Percentiles rank a stretch among this genome's conserved stretches.
Conservation (phyloP, 2,113 vertebrate species). For the Heterotilapia buettikoferi region DNA sequence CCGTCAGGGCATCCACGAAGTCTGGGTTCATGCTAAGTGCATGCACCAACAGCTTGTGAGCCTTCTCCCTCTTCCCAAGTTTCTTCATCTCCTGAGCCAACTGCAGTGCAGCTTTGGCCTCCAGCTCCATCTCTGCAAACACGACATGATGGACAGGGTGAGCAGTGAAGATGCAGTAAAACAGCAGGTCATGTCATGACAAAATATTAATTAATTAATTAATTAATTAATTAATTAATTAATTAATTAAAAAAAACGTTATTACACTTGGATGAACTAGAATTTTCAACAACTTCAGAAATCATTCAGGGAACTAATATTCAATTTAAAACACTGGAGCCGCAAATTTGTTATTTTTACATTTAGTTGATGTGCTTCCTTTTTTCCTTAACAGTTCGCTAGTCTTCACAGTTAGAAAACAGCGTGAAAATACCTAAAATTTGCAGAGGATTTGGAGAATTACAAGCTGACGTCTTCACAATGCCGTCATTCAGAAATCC, state of each 20-base stretch:
- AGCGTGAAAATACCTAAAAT: neutral
- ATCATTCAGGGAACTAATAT: neutral
- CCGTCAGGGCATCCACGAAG: conserved; percentile 87
- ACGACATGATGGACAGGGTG: neutral
- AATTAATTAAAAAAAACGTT: neutral
- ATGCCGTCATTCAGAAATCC: neutral
- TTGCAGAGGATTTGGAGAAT: neutral
- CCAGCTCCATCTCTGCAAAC: conserved; percentile 78
- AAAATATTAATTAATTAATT: accelerated
- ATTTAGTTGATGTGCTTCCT: neutral
- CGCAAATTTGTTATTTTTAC: neutral
- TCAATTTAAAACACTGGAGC: neutral
- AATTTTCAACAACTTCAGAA: neutral
- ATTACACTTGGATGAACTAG: neutral
- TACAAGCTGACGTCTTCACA: neutral
- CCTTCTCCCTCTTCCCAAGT: conserved; percentile 88
- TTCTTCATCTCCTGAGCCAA: conserved; percentile 94
- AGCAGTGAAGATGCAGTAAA: neutral
- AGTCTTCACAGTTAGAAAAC: neutral
- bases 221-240: accelerated
- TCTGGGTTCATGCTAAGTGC: conserved; percentile 90
- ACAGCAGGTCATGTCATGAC: neutral
- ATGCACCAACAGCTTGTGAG: conserved; percentile 88
- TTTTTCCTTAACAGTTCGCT: neutral
- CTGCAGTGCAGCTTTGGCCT: conserved; percentile 87